Conservation (phyloP, 2,888 invertebrate species). For the Hermodice carunculata region DNA sequence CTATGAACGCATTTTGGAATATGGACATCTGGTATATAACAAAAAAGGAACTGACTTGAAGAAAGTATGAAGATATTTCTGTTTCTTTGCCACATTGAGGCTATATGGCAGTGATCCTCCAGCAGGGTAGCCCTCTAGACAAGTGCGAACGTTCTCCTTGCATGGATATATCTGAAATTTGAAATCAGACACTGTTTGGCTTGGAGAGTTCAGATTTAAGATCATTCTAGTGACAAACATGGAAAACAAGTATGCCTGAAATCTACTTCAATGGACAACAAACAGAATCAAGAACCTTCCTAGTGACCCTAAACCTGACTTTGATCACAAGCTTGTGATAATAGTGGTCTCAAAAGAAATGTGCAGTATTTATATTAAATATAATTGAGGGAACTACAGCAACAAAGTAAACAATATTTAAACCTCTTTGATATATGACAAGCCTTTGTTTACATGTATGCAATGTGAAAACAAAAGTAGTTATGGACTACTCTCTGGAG, state of each 20-base stretch:
- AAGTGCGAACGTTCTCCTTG: conserved; percentile 85
- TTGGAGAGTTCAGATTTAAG: no score
- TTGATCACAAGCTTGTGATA: no score
- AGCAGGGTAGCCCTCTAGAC: conserved; percentile 87
- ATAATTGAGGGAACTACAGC: background rate
- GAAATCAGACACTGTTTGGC: conserved; percentile 13
- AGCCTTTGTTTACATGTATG: background rate
- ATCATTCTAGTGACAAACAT: no score
- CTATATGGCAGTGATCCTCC: conserved; percentile 92
- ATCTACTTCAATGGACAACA: no score
- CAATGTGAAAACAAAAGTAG: no score
- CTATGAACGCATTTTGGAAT: background rate
- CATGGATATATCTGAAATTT: conserved; percentile 81
- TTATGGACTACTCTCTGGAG: no score
- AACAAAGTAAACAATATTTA: background rate
- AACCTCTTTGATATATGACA: background rate
- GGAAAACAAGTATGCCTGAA: no score
- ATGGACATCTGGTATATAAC: background rate
- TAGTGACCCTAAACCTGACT: no score
- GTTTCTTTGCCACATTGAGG: conserved; percentile 82
- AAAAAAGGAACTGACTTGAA: conserved; percentile 77
- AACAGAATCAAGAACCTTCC: no score
- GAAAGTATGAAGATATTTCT: conserved; percentile 83
- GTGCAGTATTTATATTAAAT: background rate
- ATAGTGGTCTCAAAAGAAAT: background rate